Evolutionary conservation across 2,113 vertebrate genomes (phyloP).

Genomic region (Naja naja): DNA sequence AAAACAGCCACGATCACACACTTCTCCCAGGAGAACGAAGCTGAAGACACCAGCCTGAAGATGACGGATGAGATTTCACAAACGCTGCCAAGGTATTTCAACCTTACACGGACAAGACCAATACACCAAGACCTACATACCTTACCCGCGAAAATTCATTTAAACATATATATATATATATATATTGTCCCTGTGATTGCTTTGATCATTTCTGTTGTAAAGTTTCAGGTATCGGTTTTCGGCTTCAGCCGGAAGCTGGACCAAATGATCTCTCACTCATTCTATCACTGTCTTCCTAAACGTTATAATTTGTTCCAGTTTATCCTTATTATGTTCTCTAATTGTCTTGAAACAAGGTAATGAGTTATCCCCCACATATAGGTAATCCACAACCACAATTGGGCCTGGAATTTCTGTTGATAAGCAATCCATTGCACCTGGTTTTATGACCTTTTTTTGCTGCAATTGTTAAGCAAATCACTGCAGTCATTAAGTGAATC

Average conservation of each 20-base stretch:
- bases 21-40: too few relatives aligned
- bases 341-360: not conserved
- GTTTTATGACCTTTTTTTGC: not conserved
- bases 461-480: not conserved
- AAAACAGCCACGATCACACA: too few relatives aligned
- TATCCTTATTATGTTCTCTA: not conserved
- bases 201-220: not conserved
- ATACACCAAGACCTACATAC: too few relatives aligned
- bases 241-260: not conserved
- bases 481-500: not conserved
- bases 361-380: not conserved
- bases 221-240: not conserved
- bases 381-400: not conserved
- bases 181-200: not conserved
- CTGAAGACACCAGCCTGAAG: too few relatives aligned
- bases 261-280: not conserved
- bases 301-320: not conserved
- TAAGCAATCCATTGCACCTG: not conserved
- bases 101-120: too few relatives aligned
- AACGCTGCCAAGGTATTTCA: too few relatives aligned
- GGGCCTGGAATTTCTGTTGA: not conserved
- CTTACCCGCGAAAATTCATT: too few relatives aligned
- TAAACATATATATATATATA: too few relatives aligned
- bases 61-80: too few relatives aligned
- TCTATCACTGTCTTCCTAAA: not conserved